Conservation (phyloP, 92 coral and sea anemone genomes). For the Montipora capitata region DNA sequence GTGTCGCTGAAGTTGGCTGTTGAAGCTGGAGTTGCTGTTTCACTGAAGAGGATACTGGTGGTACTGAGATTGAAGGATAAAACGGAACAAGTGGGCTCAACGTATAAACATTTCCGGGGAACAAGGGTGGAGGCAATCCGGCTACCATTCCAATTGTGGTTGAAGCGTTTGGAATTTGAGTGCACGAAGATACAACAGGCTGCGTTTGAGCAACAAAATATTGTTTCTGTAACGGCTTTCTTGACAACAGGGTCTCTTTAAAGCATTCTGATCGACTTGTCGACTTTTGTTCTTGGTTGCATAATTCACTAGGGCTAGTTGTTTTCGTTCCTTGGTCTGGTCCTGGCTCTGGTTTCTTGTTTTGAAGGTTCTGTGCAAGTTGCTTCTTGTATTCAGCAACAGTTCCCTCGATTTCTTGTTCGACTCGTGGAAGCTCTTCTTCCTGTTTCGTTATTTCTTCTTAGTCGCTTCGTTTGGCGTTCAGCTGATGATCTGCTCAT, state of each 20-base stretch:
- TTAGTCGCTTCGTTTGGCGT: conserved; percentile 18
- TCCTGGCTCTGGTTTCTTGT: conserved; percentile 1
- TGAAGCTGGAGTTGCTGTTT: conserved; percentile 29
- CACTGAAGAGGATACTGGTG: not conserved
- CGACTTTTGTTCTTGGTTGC: conserved; percentile 10
- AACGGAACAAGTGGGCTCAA: conserved; percentile 7
- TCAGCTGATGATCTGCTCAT: conserved; percentile 6
- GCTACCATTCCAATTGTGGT: not conserved
- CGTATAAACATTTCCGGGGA: conserved; percentile 1
- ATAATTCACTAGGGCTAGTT: not conserved
- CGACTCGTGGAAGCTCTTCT: conserved; percentile 12
- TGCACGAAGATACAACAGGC: conserved; percentile 27
- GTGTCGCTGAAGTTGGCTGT: conserved; percentile 11
- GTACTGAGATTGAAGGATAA: conserved; percentile 15
- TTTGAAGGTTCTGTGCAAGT: conserved; percentile 5
- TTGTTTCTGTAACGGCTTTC: conserved; percentile 7
- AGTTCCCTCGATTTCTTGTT: conserved; percentile 29
- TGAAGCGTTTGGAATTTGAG: not conserved
- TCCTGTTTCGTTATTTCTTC: conserved; percentile 14
- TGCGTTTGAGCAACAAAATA: conserved; percentile 30
- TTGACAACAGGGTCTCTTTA: conserved; percentile 11
- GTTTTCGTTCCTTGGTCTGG: conserved; percentile 14
- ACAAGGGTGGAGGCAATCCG: conserved; percentile 15
- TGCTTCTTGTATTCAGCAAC: conserved; percentile 13
- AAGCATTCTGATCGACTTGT: not conserved